These are phyloP conservation scores for Clarias gariepinus DNA, from an alignment of 2,113 vertebrate species.

Conservation along the genomic window DNA sequence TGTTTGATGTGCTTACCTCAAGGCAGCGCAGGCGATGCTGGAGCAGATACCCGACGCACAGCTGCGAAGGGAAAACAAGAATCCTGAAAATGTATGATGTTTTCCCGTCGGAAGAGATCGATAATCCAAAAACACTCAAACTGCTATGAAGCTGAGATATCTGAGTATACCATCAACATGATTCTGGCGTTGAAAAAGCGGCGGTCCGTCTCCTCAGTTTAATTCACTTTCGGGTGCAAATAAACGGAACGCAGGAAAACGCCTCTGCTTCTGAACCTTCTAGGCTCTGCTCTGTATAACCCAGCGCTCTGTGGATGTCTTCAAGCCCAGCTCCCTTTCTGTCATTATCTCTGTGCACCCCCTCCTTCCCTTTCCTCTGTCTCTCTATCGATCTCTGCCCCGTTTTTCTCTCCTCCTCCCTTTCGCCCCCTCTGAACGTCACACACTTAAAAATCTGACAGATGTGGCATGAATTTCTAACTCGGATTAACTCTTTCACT, in stretches of 20 bases:
- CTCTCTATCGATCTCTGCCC: slow-evolving; percentile 79
- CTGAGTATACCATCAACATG: slow-evolving; percentile 36
- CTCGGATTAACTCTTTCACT: slow-evolving; percentile 80
- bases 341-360: slow-evolving; percentile 78
- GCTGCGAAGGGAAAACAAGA: slow-evolving; percentile 14
- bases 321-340: slow-evolving; percentile 70
- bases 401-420: slow-evolving; percentile 71
- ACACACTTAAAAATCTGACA: slow-evolving; percentile 83
- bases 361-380: slow-evolving; percentile 70
- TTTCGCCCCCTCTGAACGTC: slow-evolving; percentile 72
- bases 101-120: slow-evolving; percentile 21
- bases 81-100: slow-evolving; percentile 24
- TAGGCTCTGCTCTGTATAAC: slow-evolving; percentile 30
- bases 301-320: slow-evolving; percentile 55
- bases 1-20: slow-evolving; percentile 43
- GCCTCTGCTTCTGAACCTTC: neutral
- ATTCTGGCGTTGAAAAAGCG: slow-evolving; percentile 28
- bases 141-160: neutral
- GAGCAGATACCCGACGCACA: slow-evolving; percentile 17
- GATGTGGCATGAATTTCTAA: slow-evolving; percentile 83
- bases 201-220: slow-evolving; percentile 6
- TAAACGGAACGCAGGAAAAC: slow-evolving; percentile 10
- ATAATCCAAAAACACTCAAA: slow-evolving; percentile 36
- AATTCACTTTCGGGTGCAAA: slow-evolving; percentile 29
- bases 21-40: slow-evolving; percentile 23